Percentiles rank a stretch among this genome's conserved stretches.
Evolutionary conservation across 2,797 vertebrate genomes (phyloP).

Genomic region (Rhabdomys pumilio): DNA sequence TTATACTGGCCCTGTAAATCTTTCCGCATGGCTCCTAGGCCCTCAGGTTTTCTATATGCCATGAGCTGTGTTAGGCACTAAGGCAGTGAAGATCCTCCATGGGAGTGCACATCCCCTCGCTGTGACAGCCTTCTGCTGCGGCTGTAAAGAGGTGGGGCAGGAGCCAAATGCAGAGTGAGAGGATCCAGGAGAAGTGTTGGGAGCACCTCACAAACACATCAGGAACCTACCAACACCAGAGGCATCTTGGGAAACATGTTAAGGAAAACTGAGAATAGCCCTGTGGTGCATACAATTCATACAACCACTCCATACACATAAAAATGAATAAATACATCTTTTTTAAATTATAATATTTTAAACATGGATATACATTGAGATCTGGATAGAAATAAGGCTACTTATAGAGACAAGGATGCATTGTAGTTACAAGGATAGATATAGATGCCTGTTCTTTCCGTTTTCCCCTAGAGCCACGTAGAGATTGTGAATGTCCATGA

Average conservation of each 20-base stretch:
- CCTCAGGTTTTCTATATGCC: background rate
- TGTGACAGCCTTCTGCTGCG: fast-evolving
- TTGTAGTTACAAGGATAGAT: background rate
- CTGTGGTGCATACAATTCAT: background rate
- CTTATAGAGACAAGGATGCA: background rate
- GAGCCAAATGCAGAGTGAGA: background rate
- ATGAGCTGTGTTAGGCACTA: fast-evolving
- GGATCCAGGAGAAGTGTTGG: background rate
- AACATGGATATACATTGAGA: background rate
- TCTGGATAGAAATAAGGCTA: background rate
- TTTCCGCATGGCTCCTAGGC: background rate
- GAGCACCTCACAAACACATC: fast-evolving
- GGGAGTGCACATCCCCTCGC: background rate
- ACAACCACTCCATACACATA: background rate
- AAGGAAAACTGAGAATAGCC: fast-evolving
- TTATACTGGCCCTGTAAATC: fast-evolving
- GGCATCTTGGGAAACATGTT: background rate
- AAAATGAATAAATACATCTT: background rate
- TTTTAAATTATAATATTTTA: background rate
- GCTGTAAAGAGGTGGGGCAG: background rate
- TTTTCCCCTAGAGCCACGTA: no score
- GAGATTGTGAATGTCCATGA: background rate
- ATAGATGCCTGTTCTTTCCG: background rate
- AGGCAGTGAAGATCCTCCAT: background rate
- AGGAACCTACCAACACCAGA: background rate